Evolutionary conservation across 2,797 vertebrate species (phyloP).

Genomic region (Antrozous pallidus): DNA sequence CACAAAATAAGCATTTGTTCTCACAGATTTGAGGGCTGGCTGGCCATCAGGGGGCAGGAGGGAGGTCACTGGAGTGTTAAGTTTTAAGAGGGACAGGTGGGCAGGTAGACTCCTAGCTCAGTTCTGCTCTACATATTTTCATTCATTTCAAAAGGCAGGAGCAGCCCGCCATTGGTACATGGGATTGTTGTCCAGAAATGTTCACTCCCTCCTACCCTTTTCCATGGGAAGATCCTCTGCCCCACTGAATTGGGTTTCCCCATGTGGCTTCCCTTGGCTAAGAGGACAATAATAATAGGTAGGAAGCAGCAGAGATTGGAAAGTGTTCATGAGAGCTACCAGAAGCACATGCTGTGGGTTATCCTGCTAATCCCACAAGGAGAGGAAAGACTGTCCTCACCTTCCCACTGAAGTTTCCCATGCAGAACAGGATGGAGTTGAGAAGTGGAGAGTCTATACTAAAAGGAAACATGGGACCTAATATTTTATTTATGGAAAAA

Average conservation of each 20-base stretch:
- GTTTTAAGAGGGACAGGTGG: not conserved
- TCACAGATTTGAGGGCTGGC: not conserved
- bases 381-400: not conserved
- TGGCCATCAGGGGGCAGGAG: not conserved
- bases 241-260: not conserved
- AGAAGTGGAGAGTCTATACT: not conserved
- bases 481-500: not conserved
- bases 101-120: not conserved
- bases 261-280: not conserved
- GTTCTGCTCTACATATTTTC: not conserved
- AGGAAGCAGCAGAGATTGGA: not conserved
- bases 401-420: not conserved
- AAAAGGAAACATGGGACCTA: not conserved
- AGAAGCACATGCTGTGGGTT: not conserved
- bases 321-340: not conserved
- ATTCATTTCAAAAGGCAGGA: too few relatives aligned
- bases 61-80: not conserved
- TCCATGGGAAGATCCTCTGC: not conserved
- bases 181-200: not conserved
- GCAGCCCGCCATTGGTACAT: not conserved
- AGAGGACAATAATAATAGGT: not conserved
- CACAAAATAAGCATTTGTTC: not conserved
- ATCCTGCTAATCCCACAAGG: not conserved
- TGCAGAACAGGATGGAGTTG: not conserved
- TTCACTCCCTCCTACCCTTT: not conserved